phyloP scores from a whole-genome alignment of 2,888 invertebrate species.

The Polymixis lichenea region DNA sequence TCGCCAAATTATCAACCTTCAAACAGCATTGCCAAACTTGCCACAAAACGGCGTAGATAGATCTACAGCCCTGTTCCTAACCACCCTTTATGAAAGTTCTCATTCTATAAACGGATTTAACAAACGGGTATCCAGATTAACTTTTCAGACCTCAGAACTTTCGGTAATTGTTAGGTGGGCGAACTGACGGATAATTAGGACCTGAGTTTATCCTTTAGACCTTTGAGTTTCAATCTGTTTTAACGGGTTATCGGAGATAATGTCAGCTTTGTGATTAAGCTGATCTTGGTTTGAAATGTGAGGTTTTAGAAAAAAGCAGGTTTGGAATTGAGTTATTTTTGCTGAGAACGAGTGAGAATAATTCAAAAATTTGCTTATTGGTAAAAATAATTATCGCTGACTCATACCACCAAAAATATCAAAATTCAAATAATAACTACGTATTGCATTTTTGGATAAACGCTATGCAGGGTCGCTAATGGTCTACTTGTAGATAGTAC shows the following conservation, averaged over 20 bases:
- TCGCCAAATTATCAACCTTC: neutral
- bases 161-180: slow-evolving; percentile 56
- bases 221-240: slow-evolving; percentile 44
- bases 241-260: slow-evolving; percentile 28
- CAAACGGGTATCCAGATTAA: slow-evolving; percentile 49
- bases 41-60: neutral
- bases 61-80: slow-evolving; percentile 8
- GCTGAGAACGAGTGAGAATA: neutral
- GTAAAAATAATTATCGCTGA: neutral
- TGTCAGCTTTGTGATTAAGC: slow-evolving; percentile 18
- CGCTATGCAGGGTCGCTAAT: neutral
- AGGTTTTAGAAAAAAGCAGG: neutral
- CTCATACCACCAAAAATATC: neutral
- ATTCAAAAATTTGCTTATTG: too few species aligned
- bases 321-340: neutral
- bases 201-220: slow-evolving; percentile 26
- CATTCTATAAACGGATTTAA: slow-evolving; percentile 49
- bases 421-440: neutral
- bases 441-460: neutral
- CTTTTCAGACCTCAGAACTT: slow-evolving; percentile 54
- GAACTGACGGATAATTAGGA: slow-evolving; percentile 57
- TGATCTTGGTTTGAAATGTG: slow-evolving; percentile 6
- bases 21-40: slow-evolving; percentile 1
- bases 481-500: neutral
- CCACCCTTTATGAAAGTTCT: slow-evolving; percentile 42